These are phyloP conservation scores for Eleginops maclovinus DNA, from an alignment of 2,113 vertebrate genomes.

Conservation along the genomic window DNA sequence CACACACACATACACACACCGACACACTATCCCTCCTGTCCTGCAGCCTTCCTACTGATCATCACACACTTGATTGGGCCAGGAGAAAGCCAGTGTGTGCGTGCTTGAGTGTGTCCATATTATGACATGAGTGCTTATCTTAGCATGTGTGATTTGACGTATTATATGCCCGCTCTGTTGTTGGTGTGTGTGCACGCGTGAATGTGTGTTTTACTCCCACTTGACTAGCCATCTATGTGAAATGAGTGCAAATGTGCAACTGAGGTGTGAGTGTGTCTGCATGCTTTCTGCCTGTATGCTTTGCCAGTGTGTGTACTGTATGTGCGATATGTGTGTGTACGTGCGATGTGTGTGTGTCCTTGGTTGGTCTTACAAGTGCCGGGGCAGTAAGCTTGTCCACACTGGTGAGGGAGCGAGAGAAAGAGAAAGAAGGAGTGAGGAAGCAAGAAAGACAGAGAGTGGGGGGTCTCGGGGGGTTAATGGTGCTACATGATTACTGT, in stretches of 20 bases:
- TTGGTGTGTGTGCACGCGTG: slow-evolving; percentile 49
- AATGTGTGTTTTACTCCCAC: slow-evolving; percentile 75
- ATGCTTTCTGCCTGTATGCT: slow-evolving; percentile 36
- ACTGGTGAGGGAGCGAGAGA: slow-evolving; percentile 56
- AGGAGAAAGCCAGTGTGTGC: slow-evolving; percentile 79
- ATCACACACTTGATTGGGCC: slow-evolving; percentile 88
- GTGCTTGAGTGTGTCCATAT: slow-evolving; percentile 63
- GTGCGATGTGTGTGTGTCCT: slow-evolving; percentile 53
- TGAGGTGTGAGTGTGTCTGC: slow-evolving; percentile 58
- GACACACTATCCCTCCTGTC: slow-evolving; percentile 56
- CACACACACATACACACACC: slow-evolving; percentile 38
- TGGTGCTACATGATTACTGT: slow-evolving; percentile 90
- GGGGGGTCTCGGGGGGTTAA: slow-evolving; percentile 75
- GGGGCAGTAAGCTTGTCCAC: slow-evolving; percentile 63
- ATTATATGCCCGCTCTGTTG: slow-evolving; percentile 64
- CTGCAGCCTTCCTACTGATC: slow-evolving; percentile 82
- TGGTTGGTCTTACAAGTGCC: slow-evolving; percentile 67
- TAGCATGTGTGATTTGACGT: slow-evolving; percentile 72
- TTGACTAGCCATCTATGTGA: slow-evolving; percentile 72
- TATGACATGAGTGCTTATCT: slow-evolving; percentile 72
- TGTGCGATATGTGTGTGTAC: slow-evolving; percentile 25
- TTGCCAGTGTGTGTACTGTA: slow-evolving; percentile 24
- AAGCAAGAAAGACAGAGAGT: slow-evolving; percentile 61
- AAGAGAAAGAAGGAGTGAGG: slow-evolving; percentile 62
- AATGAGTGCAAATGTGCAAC: slow-evolving; percentile 67